phyloP scores from a whole-genome alignment of 92 coral and sea anemone genomes.

The Porites divaricata region DNA sequence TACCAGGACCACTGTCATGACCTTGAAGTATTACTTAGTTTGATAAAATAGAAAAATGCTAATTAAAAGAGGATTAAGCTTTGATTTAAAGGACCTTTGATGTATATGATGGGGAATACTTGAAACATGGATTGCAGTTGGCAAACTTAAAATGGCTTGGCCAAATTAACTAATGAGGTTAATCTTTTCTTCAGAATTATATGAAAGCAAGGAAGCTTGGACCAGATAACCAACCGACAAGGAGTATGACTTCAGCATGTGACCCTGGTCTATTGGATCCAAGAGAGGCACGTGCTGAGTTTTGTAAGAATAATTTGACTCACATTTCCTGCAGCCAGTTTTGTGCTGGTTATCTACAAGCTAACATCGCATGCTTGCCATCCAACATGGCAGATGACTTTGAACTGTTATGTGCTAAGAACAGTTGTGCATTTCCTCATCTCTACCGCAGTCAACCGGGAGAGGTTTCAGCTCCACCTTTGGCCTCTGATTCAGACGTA shows the following conservation, averaged over 20 bases:
- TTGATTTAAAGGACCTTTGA: too few species aligned
- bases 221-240: not conserved
- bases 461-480: conserved; percentile 11
- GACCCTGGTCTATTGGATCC: conserved; percentile 1
- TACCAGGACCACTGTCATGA: too few species aligned
- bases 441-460: conserved; percentile 44
- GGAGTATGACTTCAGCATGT: not conserved
- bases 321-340: conserved; percentile 32
- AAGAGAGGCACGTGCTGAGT: conserved; percentile 29
- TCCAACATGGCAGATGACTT: conserved; percentile 40
- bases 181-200: too few species aligned
- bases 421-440: conserved; percentile 24
- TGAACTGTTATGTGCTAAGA: conserved; percentile 15
- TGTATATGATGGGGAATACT: too few species aligned
- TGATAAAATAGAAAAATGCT: too few species aligned
- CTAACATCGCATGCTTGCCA: conserved; percentile 40
- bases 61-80: too few species aligned
- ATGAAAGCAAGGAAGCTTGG: not conserved
- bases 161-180: too few species aligned
- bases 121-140: too few species aligned
- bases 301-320: conserved; percentile 15
- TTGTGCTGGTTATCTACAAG: conserved; percentile 35
- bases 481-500: conserved; percentile 27
- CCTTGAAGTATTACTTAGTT: too few species aligned
- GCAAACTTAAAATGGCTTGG: too few species aligned